Evolutionary conservation across 1,140 invertebrate genomes (phyloP).

Genomic region (Phocides pigmalion): DNA sequence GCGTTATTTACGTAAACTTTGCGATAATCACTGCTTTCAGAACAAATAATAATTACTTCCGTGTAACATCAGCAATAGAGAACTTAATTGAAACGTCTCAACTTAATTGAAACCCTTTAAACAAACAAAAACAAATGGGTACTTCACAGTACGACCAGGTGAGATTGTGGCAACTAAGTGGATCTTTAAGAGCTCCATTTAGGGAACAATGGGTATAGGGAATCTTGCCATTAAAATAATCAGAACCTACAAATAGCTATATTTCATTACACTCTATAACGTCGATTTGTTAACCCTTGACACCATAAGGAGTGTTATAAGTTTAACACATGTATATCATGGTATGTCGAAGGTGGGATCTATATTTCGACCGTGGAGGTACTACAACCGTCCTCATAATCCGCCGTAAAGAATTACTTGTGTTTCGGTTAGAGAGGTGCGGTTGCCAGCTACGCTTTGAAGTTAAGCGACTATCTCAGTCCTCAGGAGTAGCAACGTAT

Average conservation of each 20-base stretch:
- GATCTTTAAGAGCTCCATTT: conserved; percentile 14
- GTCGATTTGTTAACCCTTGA: neutral
- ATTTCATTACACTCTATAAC: neutral
- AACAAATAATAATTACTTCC: neutral
- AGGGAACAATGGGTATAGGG: conserved; percentile 4
- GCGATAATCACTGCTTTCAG: neutral
- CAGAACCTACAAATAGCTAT: conserved; percentile 7
- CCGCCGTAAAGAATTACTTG: too few species aligned
- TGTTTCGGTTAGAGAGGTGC: too few species aligned
- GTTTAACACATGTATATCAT: too few species aligned
- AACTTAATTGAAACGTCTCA: conserved; percentile 2
- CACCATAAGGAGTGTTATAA: too few species aligned
- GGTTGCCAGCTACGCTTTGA: too few species aligned
- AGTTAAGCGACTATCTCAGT: too few species aligned
- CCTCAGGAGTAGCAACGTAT: too few species aligned
- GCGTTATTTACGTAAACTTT: too few species aligned
- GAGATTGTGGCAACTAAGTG: conserved; percentile 20
- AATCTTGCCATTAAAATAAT: conserved; percentile 21
- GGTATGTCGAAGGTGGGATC: too few species aligned
- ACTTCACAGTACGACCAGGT: conserved; percentile 6
- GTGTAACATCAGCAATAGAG: neutral
- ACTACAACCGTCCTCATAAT: too few species aligned
- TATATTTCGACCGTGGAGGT: too few species aligned
- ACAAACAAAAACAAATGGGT: conserved; percentile 20
- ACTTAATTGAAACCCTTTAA: conserved; percentile 8